Evolutionary conservation across 2,888 invertebrate species (phyloP), one percentile per base, ranked within the genome.

Genomic region (Eupithecia abbreviata): DNA sequence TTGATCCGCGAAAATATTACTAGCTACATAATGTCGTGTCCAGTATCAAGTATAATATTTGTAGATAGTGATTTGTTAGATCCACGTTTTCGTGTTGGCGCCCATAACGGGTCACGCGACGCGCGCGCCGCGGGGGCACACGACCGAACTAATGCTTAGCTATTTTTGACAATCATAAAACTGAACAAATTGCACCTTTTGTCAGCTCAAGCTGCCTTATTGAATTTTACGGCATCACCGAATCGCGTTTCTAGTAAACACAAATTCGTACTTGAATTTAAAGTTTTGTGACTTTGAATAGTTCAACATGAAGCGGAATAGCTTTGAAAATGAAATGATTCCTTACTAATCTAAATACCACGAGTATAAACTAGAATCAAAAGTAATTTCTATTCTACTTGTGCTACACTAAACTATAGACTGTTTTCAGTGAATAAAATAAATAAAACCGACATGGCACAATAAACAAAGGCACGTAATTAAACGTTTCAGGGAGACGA

Each of bases 91-190:
- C 78, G 75, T 75, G 78, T 43, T 73, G 7, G 73, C 67, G 43
- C 13, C 47, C 75, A 72, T 71, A 75, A 68, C 74, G 49, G 51
- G 65, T 45, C 78, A 78, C 75, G 78, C 78, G 71, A 78, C 43
- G 67, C 67, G 75, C 71, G 41, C 66, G 41, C 41, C 30, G 41
- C 42, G 13, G 15, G 30, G 30, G 62, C 18, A 30, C 62, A 62
- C 18, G 6, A 30, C 4, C 2, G 30, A 74, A 66, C 75, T 78
- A 76, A 78, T 73, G 55, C 75, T 47, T 41, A 58, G 68, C 73
- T 78, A 78, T 76, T 76, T 73, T 74, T 42, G 73, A 68, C 15
- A 73, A 71, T 75, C 71, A 47, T 78, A 75, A 78, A 78, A 75
- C 73, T 69, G 65, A 73, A 67, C 65, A 73, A 76, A 66, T 76